These are phyloP conservation scores for Pachypsylla venusta DNA, from an alignment of 1,140 invertebrate species.

Conservation along the genomic window DNA sequence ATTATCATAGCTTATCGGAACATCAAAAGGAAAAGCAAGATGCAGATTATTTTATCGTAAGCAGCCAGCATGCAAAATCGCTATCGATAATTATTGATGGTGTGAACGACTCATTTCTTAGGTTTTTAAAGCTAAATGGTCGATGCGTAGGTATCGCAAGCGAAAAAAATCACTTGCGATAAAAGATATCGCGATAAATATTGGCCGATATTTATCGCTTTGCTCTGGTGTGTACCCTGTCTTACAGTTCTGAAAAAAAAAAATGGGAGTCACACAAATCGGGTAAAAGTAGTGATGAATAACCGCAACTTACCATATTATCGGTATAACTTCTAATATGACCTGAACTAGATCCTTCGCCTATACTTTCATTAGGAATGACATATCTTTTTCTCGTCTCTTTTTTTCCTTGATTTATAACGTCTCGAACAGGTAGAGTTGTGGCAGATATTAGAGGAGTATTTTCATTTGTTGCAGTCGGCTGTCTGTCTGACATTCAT, in stretches of 20 bases:
- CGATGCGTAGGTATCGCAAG: too few species aligned
- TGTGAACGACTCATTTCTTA: too few species aligned
- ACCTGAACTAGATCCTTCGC: background rate
- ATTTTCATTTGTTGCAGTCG: background rate
- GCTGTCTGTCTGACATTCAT: background rate
- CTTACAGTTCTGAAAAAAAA: background rate
- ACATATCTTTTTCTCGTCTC: background rate
- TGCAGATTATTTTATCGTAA: too few species aligned
- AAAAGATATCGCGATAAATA: too few species aligned
- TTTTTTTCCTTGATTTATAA: too few species aligned
- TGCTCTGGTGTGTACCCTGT: background rate
- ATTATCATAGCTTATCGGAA: too few species aligned
- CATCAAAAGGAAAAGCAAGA: too few species aligned
- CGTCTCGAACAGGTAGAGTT: background rate
- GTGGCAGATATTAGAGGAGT: background rate
- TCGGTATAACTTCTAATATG: background rate
- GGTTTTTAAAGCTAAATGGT: too few species aligned
- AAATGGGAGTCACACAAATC: background rate
- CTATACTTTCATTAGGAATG: background rate
- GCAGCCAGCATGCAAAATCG: too few species aligned
- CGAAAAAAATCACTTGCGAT: too few species aligned
- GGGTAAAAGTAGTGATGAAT: background rate
- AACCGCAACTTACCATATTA: background rate
- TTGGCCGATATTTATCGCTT: too few species aligned
- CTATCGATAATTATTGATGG: too few species aligned